Evolutionary conservation across 2,797 vertebrate species (phyloP).

Genomic region (Falco novaeseelandiae): DNA sequence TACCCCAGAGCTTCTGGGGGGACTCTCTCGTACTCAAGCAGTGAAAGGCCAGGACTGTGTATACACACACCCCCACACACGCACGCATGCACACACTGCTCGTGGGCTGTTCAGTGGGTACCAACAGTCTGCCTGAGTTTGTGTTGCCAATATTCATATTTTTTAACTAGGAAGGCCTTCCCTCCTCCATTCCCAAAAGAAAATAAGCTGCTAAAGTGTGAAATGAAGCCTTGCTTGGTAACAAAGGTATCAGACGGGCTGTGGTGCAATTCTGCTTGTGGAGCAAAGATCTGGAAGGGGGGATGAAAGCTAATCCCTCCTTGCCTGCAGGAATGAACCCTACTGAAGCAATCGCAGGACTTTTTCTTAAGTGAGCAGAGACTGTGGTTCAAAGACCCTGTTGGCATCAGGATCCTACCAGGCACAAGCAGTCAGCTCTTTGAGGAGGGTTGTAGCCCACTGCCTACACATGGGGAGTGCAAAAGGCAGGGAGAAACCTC

Average conservation of each 20-base stretch:
- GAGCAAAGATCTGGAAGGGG: not conserved
- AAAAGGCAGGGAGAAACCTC: not conserved
- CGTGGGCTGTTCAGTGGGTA: not conserved
- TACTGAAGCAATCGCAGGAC: not conserved
- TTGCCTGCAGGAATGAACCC: not conserved
- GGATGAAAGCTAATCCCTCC: not conserved
- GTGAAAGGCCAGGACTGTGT: not conserved
- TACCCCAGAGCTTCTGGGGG: slow-evolving; percentile 1
- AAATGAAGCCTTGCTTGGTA: slow-evolving; percentile 22
- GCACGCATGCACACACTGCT: not conserved
- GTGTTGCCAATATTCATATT: not conserved
- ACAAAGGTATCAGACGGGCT: slow-evolving; percentile 7
- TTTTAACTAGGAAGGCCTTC: not conserved
- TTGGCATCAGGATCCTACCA: not conserved
- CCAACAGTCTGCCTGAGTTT: not conserved
- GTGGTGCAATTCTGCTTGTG: slow-evolving; percentile 19
- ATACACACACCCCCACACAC: fast-evolving
- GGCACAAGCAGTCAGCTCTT: not conserved
- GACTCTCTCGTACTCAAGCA: fast-evolving
- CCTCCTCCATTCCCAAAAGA: not conserved
- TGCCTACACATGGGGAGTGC: not conserved
- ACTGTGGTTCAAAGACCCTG: not conserved
- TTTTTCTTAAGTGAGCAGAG: not conserved
- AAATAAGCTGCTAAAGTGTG: slow-evolving; percentile 25
- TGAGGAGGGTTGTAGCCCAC: not conserved